Evolutionary conservation across 2,113 vertebrate genomes (phyloP).

Genomic region (Psilopsiagon aurifrons): DNA sequence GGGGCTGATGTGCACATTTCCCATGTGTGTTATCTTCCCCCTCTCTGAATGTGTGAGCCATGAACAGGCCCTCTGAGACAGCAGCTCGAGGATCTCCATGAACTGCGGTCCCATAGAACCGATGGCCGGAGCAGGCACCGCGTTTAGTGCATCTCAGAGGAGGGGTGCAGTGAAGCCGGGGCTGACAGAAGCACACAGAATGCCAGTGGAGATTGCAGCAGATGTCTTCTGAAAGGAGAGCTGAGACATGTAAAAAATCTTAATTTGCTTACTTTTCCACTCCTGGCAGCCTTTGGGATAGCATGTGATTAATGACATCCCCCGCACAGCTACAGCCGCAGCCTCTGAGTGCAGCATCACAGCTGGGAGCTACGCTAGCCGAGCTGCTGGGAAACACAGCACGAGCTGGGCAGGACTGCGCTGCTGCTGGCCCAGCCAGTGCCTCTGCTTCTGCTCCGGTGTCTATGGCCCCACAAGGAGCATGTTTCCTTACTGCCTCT

Average conservation of each 20-base stretch:
- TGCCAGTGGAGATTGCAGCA: constrained; percentile 8
- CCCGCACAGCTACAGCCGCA: background rate
- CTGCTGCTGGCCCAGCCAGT: background rate
- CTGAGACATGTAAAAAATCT: constrained; percentile 19
- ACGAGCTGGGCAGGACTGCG: background rate
- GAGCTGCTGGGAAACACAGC: background rate
- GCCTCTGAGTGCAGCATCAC: rapidly evolving
- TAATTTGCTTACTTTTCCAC: constrained; percentile 50
- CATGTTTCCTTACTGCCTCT: background rate
- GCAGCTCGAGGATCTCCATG: background rate
- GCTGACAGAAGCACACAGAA: background rate
- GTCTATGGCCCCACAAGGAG: background rate
- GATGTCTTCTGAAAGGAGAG: constrained; percentile 40
- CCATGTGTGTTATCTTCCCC: background rate
- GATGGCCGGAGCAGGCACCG: rapidly evolving
- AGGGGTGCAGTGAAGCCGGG: background rate
- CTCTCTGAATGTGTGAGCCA: background rate
- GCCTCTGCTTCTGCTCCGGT: background rate
- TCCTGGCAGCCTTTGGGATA: constrained; percentile 18
- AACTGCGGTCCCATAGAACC: background rate
- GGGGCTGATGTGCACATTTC: background rate
- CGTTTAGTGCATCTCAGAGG: background rate
- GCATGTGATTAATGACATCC: constrained; percentile 23
- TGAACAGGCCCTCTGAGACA: background rate
- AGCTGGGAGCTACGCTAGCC: background rate